Evolutionary conservation across 2,888 invertebrate species (phyloP).

Genomic region (Teleiodes luculella): DNA sequence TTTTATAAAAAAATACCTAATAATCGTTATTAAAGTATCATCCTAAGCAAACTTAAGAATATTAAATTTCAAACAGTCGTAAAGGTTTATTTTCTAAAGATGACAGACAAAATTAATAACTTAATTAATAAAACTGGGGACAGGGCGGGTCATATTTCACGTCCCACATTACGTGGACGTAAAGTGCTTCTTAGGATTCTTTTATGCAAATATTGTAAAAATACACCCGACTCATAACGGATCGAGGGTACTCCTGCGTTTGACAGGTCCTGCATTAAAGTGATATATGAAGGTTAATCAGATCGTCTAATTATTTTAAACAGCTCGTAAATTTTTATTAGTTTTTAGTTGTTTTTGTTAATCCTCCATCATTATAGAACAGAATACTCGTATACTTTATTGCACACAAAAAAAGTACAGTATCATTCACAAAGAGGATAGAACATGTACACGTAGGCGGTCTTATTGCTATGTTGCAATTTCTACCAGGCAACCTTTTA

Average conservation of each 20-base stretch:
- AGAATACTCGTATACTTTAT: no score
- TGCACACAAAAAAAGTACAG: no score
- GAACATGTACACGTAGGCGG: no score
- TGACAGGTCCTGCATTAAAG: conserved; percentile 56
- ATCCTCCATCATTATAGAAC: background rate
- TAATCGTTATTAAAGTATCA: background rate
- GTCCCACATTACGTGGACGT: conserved; percentile 48
- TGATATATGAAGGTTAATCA: conserved; percentile 63
- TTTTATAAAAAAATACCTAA: background rate
- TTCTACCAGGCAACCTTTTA: no score
- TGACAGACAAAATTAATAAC: conserved; percentile 44
- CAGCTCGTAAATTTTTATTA: conserved; percentile 45
- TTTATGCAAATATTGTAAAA: conserved; percentile 69
- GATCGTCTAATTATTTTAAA: conserved; percentile 66
- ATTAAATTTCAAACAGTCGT: background rate
- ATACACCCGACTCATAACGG: conserved; percentile 55
- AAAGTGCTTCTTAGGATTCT: conserved; percentile 67
- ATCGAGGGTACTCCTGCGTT: conserved; percentile 55
- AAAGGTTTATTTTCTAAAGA: conserved; percentile 19
- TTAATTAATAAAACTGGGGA: conserved; percentile 54
- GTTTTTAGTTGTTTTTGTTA: conserved; percentile 30
- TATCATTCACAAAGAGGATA: no score
- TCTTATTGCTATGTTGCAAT: no score
- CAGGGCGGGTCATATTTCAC: conserved; percentile 48
- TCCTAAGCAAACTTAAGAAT: background rate